Evolutionary conservation across 2,888 invertebrate genomes (phyloP).

Genomic region (Scrobipalpa atriplicella): DNA sequence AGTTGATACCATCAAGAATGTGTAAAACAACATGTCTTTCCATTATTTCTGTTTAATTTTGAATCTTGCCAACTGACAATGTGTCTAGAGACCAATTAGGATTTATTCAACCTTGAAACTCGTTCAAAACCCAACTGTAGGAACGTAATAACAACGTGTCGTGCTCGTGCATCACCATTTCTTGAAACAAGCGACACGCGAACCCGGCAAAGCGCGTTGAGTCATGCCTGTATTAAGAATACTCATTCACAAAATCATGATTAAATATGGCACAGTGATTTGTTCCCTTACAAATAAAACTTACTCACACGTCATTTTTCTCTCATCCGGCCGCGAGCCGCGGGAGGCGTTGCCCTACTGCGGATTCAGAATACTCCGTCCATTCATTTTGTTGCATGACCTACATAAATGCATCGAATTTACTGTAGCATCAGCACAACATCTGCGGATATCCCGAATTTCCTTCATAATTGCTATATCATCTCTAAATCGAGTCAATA

Average conservation of each 20-base stretch:
- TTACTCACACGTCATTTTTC: slow-evolving; percentile 32
- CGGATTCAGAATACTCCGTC: slow-evolving; percentile 24
- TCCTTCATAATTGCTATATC: slow-evolving; percentile 13
- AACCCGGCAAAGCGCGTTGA: slow-evolving; percentile 59
- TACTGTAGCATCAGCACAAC: slow-evolving; percentile 12
- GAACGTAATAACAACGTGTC: slow-evolving; percentile 44
- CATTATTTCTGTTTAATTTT: slow-evolving; percentile 41
- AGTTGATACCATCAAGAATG: slow-evolving; percentile 21
- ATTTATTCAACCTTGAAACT: slow-evolving; percentile 50
- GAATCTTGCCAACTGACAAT: slow-evolving; percentile 51
- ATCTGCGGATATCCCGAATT: slow-evolving; percentile 6
- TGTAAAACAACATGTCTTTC: slow-evolving; percentile 29
- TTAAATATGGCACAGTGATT: slow-evolving; percentile 48
- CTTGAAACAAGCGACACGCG: slow-evolving; percentile 56
- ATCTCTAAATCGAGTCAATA: slow-evolving; percentile 8
- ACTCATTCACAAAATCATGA: slow-evolving; percentile 69
- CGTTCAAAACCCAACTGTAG: slow-evolving; percentile 47
- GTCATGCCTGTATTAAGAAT: slow-evolving; percentile 64
- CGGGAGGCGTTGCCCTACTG: slow-evolving; percentile 29
- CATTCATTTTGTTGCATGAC: slow-evolving; percentile 30
- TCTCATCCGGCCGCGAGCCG: slow-evolving; percentile 26
- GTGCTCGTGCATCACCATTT: slow-evolving; percentile 40
- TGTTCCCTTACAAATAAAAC: slow-evolving; percentile 42
- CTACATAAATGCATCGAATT: slow-evolving; percentile 24
- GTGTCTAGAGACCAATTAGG: slow-evolving; percentile 44